Evolutionary conservation across 2,888 invertebrate genomes (phyloP).

Genomic region (Zaprionus lineosus): DNA sequence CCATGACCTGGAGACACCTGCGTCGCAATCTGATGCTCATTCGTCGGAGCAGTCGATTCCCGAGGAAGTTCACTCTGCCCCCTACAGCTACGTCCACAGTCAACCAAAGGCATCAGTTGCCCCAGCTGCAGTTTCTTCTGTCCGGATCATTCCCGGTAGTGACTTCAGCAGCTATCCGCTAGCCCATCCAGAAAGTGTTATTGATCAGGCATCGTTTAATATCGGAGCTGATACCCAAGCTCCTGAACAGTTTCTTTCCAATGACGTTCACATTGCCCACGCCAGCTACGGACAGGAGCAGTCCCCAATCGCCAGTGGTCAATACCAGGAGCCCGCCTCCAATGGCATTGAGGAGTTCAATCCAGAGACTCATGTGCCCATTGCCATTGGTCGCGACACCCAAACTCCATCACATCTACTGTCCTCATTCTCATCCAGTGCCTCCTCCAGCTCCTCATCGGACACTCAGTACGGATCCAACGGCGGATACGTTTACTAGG

Average conservation of each 20-base stretch:
- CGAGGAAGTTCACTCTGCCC: too few relatives aligned
- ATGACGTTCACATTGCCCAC: slow-evolving; percentile 25
- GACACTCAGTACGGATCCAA: slow-evolving; percentile 80
- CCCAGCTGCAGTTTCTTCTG: background rate
- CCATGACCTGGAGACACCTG: background rate
- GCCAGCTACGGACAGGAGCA: slow-evolving; percentile 18
- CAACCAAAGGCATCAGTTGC: too few relatives aligned
- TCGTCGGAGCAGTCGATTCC: too few relatives aligned
- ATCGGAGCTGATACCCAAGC: slow-evolving; percentile 45
- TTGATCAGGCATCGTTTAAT: slow-evolving; percentile 10
- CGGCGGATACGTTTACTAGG: slow-evolving; percentile 80
- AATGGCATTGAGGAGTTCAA: slow-evolving; percentile 68
- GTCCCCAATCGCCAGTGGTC: slow-evolving; percentile 23
- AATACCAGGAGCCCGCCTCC: slow-evolving; percentile 55
- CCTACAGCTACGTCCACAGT: too few relatives aligned
- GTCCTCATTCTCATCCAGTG: slow-evolving; percentile 13
- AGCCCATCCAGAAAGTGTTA: slow-evolving; percentile 1
- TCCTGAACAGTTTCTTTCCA: slow-evolving; percentile 31
- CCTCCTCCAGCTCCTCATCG: background rate
- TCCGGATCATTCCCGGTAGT: background rate
- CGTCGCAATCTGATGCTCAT: too few relatives aligned
- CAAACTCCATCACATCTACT: slow-evolving; percentile 36
- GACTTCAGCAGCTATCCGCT: slow-evolving; percentile 26
- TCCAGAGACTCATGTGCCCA: slow-evolving; percentile 54
- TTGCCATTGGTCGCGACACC: slow-evolving; percentile 49